Base-by-base conservation (phyloP, 2,888 invertebrate species). In the Diogma glabrata region DNA sequence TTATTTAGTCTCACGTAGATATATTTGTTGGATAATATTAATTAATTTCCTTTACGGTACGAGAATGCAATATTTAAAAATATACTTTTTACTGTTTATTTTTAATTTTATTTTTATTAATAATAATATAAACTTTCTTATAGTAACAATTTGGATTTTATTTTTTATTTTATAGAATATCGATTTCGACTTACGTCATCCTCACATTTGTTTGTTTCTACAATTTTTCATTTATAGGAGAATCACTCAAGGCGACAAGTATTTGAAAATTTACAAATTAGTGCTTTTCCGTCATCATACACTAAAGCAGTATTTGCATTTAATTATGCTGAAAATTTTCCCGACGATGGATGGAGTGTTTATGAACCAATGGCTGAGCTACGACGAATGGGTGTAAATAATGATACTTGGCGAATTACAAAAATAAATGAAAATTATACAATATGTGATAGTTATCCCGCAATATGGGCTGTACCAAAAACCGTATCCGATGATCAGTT, bases 401-500 rank as follows among this genome's bases (percentile, higher is more conserved):
- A 93, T 61, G 95, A 96, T 62, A 90, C 90, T 77, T 99, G 99
- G 99, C 85, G 88, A 58, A 87, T 96, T 57, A 87, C 92, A 0
- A 87, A 87, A 59, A 82, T 95, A 28, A 99, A 99, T 69, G 90
- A 92, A 62, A 82, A 84, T 45, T 96, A 95, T 64, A 86, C 87
- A 54, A 77, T 97, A 19, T 94, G 94, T 64, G 96, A 99, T 64
- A 97, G 95, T 60, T 99, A 99, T 72, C 99, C 99, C 0, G 82
- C 86, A 0, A 81, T 95, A 23, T 85, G 96, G 82, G 96, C 89
- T 0, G 89, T 99, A 17, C 99, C 99, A 0, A 82, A 86, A 0
- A 84, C 85, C 4, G 91, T 89, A 0, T 85, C 86, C 1, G 91
- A 97, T 61, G 94, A 95, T 40, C 84, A 94, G 60, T 67, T 99